Evolutionary conservation across 1,140 invertebrate genomes (phyloP).

Genomic region (Spodoptera litura): DNA sequence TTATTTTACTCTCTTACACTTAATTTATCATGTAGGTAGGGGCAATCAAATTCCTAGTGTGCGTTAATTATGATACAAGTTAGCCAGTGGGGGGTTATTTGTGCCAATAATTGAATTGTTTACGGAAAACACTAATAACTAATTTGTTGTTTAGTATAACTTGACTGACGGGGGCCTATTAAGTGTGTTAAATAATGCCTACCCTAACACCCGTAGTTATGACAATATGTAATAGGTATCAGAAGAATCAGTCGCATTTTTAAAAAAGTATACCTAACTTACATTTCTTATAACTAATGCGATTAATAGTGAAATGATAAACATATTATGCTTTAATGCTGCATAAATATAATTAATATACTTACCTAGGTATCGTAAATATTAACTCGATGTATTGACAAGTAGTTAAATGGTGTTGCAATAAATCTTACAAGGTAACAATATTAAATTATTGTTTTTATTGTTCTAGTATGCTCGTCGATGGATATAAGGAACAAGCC

Average conservation of each 20-base stretch:
- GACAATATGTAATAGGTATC: no score
- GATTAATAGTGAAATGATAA: no score
- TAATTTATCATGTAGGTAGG: neutral
- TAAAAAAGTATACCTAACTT: no score
- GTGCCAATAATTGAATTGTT: conserved; percentile 58
- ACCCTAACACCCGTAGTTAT: neutral
- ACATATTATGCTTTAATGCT: no score
- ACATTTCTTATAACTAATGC: no score
- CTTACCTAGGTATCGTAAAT: no score
- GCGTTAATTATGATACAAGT: conserved; percentile 37
- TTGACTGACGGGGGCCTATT: conserved; percentile 2
- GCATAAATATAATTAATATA: no score
- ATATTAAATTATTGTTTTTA: conserved; percentile 30
- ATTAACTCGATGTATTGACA: no score
- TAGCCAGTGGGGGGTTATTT: conserved; percentile 64
- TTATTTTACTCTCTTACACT: neutral
- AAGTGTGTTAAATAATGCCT: neutral
- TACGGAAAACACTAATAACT: conserved; percentile 56
- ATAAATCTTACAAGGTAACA: no score
- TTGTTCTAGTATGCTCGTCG: conserved; percentile 89
- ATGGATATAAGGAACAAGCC: conserved; percentile 93
- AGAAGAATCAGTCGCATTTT: no score
- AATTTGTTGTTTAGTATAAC: conserved; percentile 21
- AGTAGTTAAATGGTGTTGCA: no score
- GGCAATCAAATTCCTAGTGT: conserved; percentile 4